phyloP scores from a whole-genome alignment of 2,113 vertebrate species.

The Irena cyanogastra region DNA sequence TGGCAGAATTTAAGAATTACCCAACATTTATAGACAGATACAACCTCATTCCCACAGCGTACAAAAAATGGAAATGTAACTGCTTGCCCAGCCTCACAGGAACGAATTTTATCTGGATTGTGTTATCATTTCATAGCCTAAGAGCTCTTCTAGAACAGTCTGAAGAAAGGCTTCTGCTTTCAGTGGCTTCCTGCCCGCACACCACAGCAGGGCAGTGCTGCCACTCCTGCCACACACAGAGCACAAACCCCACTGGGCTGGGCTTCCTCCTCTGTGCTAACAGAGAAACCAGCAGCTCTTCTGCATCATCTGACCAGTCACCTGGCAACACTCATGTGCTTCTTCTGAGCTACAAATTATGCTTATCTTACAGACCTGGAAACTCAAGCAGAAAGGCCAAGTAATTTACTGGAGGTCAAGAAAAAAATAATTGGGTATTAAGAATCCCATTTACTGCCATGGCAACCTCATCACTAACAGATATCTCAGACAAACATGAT shows the following conservation, averaged over 20 bases:
- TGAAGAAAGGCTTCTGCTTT: not conserved
- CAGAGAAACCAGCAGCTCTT: not conserved
- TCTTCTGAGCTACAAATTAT: not conserved
- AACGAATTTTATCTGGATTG: not conserved
- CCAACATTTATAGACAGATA: not conserved
- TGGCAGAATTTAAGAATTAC: not conserved
- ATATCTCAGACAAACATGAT: not conserved
- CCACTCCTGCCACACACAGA: not conserved
- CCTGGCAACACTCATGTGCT: not conserved
- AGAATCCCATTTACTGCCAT: not conserved
- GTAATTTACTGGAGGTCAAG: not conserved
- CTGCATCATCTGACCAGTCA: not conserved
- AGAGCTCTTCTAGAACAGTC: not conserved
- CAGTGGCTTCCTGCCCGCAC: rapidly evolving
- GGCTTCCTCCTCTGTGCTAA: not conserved
- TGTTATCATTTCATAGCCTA: not conserved
- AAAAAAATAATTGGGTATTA: not conserved
- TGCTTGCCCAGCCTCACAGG: not conserved
- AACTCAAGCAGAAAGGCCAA: not conserved
- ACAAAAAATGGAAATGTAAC: not conserved
- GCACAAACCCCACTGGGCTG: not conserved
- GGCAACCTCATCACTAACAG: not conserved
- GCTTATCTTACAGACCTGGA: not conserved
- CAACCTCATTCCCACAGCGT: not conserved
- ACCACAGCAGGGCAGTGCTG: not conserved